phyloP scores from a whole-genome alignment of 2,888 invertebrate genomes.

The Rhagium mordax region DNA sequence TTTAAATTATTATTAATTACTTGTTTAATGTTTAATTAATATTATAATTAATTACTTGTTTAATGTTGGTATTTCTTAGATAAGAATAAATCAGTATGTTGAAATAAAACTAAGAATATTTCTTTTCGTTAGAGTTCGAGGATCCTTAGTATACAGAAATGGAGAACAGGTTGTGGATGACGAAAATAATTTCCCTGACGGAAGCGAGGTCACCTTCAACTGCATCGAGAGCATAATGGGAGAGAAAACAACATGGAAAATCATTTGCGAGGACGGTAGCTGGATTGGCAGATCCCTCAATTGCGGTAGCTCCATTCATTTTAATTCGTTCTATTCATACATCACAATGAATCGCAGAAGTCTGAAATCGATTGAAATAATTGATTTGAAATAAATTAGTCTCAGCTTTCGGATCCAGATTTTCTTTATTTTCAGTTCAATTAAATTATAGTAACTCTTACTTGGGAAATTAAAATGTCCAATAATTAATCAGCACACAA shows the following conservation, averaged over 20 bases:
- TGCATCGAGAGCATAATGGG: constrained; percentile 88
- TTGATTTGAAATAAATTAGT: constrained; percentile 16
- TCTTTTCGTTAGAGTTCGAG: constrained; percentile 75
- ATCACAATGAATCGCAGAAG: constrained; percentile 12
- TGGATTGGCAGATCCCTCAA: constrained; percentile 88
- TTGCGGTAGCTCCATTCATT: constrained; percentile 76
- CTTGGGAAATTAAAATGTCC: too few species aligned
- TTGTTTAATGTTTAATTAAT: too few species aligned
- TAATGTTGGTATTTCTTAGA: too few species aligned
- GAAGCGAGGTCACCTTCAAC: constrained; percentile 87
- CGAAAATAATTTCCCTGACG: constrained; percentile 82
- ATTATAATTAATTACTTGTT: too few species aligned
- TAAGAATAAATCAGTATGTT: too few species aligned
- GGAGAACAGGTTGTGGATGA: constrained; percentile 79
- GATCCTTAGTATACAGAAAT: constrained; percentile 84
- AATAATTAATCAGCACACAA: neutral
- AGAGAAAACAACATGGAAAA: constrained; percentile 88
- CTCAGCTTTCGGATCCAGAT: neutral
- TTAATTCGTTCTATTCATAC: constrained; percentile 10
- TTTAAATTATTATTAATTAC: too few species aligned
- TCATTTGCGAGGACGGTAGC: constrained; percentile 87
- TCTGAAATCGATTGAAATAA: constrained; percentile 13
- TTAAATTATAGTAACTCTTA: too few species aligned
- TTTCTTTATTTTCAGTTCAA: neutral
- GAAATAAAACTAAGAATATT: neutral